A percentile compares a stretch with the other conserved stretches of the same genome.
Conservation (phyloP, 2,888 invertebrate species). For the Bombylius discolor region DNA sequence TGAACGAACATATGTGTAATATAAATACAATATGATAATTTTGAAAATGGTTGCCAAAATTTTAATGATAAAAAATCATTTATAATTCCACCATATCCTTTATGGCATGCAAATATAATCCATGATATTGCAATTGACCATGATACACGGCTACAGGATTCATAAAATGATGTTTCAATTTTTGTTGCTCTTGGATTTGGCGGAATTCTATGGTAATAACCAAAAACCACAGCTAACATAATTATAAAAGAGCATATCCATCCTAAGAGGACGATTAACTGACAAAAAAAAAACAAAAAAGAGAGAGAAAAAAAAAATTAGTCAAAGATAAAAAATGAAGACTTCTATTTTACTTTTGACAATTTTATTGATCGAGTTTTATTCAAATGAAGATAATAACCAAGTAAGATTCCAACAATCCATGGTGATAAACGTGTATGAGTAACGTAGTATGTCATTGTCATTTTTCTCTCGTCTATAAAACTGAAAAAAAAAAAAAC, state of each 20-base stretch:
- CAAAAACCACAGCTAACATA: conserved; percentile 29
- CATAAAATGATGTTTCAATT: conserved; percentile 26
- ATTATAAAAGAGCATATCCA: conserved; percentile 28
- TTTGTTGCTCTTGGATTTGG: conserved; percentile 23
- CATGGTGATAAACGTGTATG: conserved; percentile 34
- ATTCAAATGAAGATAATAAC: conserved; percentile 30
- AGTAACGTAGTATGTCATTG: conserved; percentile 29
- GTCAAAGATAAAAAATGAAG: too few species aligned
- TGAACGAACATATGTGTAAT: conserved; percentile 19
- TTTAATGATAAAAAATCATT: conserved; percentile 24
- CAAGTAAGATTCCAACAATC: conserved; percentile 33
- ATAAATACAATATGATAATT: conserved; percentile 26
- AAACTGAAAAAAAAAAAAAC: too few species aligned
- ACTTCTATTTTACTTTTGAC: too few species aligned
- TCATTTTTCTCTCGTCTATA: not conserved
- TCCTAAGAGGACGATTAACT: conserved; percentile 12
- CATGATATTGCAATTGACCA: conserved; percentile 27
- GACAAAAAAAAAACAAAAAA: too few species aligned
- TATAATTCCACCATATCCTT: conserved; percentile 25
- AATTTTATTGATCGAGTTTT: too few species aligned
- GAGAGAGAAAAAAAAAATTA: too few species aligned
- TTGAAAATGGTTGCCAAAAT: conserved; percentile 26
- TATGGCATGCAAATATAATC: conserved; percentile 28
- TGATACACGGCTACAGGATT: conserved; percentile 21
- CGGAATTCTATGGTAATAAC: conserved; percentile 28